These are phyloP conservation scores for Helicoverpa armigera DNA, from an alignment of 1,140 invertebrate genomes.

Conservation along the genomic window DNA sequence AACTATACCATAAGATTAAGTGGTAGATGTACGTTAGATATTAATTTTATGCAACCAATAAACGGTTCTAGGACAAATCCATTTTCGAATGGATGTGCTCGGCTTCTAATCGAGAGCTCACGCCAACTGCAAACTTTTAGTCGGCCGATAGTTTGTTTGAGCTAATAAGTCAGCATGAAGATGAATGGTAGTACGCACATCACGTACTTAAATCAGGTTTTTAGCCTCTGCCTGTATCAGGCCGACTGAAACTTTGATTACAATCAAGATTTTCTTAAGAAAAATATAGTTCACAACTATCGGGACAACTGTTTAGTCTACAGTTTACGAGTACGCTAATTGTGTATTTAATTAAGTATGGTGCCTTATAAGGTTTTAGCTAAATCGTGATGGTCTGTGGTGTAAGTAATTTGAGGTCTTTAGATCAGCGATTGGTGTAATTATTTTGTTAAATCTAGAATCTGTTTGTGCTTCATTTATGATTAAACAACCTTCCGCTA, in stretches of 20 bases:
- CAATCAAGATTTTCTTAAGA: no score
- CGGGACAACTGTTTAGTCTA: no score
- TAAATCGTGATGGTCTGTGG: neutral
- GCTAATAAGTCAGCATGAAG: no score
- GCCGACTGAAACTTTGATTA: no score
- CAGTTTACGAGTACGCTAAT: no score
- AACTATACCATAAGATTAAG: neutral
- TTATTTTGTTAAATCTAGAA: neutral
- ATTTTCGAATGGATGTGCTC: neutral
- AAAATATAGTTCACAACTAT: no score
- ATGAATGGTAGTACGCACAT: no score
- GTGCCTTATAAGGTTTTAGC: neutral
- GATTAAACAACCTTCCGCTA: neutral
- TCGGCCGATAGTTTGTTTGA: no score
- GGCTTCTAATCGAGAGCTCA: neutral
- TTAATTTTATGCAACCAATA: neutral
- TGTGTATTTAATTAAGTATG: neutral
- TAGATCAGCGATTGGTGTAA: no score
- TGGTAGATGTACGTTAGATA: neutral
- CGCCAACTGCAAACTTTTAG: no score
- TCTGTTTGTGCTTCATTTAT: neutral
- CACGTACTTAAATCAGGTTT: no score
- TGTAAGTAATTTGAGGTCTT: neutral
- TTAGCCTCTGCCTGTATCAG: no score
- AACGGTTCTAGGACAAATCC: constrained; percentile 14